Base-by-base conservation (phyloP, 2,888 invertebrate species). In the Cheilosia soror region DNA sequence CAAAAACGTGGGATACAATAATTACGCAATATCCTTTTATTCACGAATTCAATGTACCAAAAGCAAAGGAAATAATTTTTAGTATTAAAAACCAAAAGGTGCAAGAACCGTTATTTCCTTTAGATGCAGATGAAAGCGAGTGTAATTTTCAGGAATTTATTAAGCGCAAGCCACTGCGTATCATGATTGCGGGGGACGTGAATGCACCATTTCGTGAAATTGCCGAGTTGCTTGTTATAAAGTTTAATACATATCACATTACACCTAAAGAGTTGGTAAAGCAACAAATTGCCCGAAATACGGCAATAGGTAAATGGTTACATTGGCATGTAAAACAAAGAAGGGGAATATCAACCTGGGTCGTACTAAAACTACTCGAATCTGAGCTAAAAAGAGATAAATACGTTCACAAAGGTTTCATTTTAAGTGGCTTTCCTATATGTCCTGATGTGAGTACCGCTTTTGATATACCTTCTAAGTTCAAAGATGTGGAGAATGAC, bases 391-490 rank as follows among this genome's bases (percentile, higher is more conserved):
- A 92, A 58, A 93, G 93, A 25, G 92, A 93, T 73, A 92, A 93
- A 31, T 92, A 94, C 15, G 89, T 91, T 88, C 94, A 95, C 88
- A 92, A 94, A 89, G 96, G 95, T 7, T 95, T 94, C 92, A 93
- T 96, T 2, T 90, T 95, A 87, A 94, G 94, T 76, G 95, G 95
- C 6, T 91, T 95, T 82, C 96, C 96, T 25, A 89, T 95, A 44
- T 92, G 95, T n/a, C 93, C 93, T 62, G 89, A 90, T 71, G 80
- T 91, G 6, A 29, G 5, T 31, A 15, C 20, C 31, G 15, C 57
- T 20, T n/a, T 40, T 53, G 42, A 29, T n/a, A 20, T 29, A 51
- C n/a, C 49, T 4, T 9, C 7, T 40, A 7, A 20, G 37, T 42
- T 7, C 29, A 5, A 15, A 15, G 29, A 55, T 20, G 5, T 5